Conservation (phyloP, 2,888 invertebrate species). For the Aphodius sticticus region DNA sequence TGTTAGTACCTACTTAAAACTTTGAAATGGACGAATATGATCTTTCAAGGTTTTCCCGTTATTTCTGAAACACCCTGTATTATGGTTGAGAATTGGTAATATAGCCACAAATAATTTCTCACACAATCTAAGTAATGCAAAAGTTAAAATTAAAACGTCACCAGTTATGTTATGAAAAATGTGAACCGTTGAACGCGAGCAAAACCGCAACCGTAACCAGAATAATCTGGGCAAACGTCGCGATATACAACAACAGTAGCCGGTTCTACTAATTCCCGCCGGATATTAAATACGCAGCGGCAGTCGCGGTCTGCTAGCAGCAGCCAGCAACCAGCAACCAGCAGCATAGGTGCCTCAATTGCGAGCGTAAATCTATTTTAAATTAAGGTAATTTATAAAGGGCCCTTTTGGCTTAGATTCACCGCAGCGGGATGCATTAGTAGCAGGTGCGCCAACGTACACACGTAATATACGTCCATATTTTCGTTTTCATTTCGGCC, state of each 20-base stretch:
- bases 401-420: conserved; percentile 41
- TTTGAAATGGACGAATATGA: too few relatives aligned
- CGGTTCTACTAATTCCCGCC: conserved; percentile 11
- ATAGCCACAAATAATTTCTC: not conserved
- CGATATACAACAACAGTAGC: not conserved
- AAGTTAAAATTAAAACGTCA: conserved; percentile 7
- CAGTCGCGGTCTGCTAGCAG: conserved; percentile 6
- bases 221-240: not conserved
- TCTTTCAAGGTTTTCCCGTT: too few relatives aligned
- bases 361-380: conserved; percentile 40
- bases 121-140: not conserved
- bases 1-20: too few relatives aligned
- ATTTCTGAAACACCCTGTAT: too few relatives aligned
- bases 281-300: conserved; percentile 20
- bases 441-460: conserved; percentile 41
- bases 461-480: conserved; percentile 41
- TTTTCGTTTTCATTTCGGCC: conserved; percentile 38
- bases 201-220: conserved; percentile 4
- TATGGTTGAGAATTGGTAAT: not conserved
- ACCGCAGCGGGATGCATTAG: conserved; percentile 44
- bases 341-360: conserved; percentile 32
- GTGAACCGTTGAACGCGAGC: not conserved
- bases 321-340: not conserved
- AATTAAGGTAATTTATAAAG: conserved; percentile 44
- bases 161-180: not conserved